Conservation (phyloP, 2,113 vertebrate species). For the Eira barbara region DNA sequence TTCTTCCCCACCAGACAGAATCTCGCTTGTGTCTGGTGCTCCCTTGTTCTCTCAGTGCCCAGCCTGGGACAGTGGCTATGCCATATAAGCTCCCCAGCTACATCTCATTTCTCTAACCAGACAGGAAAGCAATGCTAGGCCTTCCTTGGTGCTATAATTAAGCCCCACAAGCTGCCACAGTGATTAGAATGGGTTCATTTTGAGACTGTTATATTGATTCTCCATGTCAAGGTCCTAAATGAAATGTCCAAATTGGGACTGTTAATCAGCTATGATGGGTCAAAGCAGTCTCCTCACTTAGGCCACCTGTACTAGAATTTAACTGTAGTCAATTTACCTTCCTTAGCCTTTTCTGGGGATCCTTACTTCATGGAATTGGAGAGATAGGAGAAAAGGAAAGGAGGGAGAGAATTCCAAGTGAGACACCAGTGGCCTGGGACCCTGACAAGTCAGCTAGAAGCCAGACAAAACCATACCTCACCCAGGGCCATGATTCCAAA, state of each 20-base stretch:
- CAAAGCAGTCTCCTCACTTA: background rate
- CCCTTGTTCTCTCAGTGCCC: background rate
- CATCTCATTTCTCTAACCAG: background rate
- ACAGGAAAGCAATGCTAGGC: background rate
- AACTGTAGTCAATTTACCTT: background rate
- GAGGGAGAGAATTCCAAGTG: background rate
- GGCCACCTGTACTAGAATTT: background rate
- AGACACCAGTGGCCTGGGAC: background rate
- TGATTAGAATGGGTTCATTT: background rate
- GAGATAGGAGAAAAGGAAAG: background rate
- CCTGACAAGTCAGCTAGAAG: background rate
- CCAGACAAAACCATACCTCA: background rate
- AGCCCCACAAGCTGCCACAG: background rate
- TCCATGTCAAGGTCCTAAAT: background rate
- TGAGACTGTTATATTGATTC: background rate
- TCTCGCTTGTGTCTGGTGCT: background rate
- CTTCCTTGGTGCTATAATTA: background rate
- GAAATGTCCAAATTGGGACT: background rate
- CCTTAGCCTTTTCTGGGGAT: background rate
- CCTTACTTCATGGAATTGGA: background rate
- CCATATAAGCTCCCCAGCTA: background rate
- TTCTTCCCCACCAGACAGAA: background rate
- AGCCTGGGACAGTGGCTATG: rapidly evolving
- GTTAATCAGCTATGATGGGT: background rate
- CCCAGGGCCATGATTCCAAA: background rate